phyloP scores from a whole-genome alignment of 2,888 invertebrate species.

The Eilema griseolum region DNA sequence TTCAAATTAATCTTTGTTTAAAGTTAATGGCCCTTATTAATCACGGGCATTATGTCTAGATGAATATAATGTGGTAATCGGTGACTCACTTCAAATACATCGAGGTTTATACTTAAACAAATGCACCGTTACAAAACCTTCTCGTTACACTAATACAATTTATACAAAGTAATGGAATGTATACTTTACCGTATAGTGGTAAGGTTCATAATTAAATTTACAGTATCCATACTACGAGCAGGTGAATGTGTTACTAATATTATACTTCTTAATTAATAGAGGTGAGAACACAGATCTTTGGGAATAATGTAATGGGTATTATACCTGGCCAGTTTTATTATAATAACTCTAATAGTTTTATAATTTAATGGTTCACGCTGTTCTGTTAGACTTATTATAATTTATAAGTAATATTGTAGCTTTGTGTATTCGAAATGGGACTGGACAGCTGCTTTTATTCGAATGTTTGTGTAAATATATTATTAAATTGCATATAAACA shows the following conservation, averaged over 20 bases:
- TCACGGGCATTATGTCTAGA: constrained; percentile 80
- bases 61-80: constrained; percentile 79
- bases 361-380: constrained; percentile 33
- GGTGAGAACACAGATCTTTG: constrained; percentile 59
- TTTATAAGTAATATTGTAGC: constrained; percentile 21
- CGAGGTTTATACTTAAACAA: constrained; percentile 77
- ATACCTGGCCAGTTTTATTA: constrained; percentile 47
- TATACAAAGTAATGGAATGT: constrained; percentile 47
- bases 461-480: constrained; percentile 33
- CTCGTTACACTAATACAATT: constrained; percentile 57
- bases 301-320: constrained; percentile 57
- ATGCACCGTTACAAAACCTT: constrained; percentile 76
- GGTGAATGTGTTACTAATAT: constrained; percentile 76
- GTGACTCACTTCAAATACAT: constrained; percentile 75
- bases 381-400: constrained; percentile 29
- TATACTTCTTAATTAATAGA: constrained; percentile 75
- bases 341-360: constrained; percentile 37
- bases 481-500: constrained; percentile 12
- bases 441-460: constrained; percentile 37
- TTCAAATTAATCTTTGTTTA: constrained; percentile 83
- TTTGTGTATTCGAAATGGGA: constrained; percentile 15
- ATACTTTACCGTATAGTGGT: constrained; percentile 42
- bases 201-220: constrained; percentile 43
- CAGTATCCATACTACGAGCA: constrained; percentile 55
- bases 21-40: constrained; percentile 82